Percentiles rank a stretch among this genome's conserved stretches.
Evolutionary conservation across 2,888 invertebrate species (phyloP).

Genomic region (Nineta flava): DNA sequence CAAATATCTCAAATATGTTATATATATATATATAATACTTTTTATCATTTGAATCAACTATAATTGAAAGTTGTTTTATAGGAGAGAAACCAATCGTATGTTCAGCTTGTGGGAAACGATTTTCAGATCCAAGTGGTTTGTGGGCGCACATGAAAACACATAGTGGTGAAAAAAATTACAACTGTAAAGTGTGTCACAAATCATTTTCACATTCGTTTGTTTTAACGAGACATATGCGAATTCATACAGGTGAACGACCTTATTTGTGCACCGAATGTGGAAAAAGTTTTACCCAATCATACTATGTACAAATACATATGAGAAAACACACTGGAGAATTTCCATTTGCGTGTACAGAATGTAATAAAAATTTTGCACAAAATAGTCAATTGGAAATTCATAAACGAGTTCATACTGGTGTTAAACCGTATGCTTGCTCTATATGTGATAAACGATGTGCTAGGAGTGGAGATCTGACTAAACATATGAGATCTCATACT

Average conservation of each 20-base stretch:
- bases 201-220: slow-evolving; percentile 22
- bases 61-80: background rate
- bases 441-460: slow-evolving; percentile 22
- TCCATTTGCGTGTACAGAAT: slow-evolving; percentile 19
- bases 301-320: slow-evolving; percentile 23
- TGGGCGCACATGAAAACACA: slow-evolving; percentile 21
- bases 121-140: slow-evolving; percentile 22
- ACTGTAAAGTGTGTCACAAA: slow-evolving; percentile 20
- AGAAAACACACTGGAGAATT: slow-evolving; percentile 22
- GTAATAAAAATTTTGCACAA: slow-evolving; percentile 20
- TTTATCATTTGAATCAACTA: no score
- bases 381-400: slow-evolving; percentile 22
- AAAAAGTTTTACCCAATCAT: slow-evolving; percentile 22
- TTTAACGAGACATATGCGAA: slow-evolving; percentile 19
- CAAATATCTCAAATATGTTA: no score
- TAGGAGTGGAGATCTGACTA: slow-evolving; percentile 20
- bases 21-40: no score
- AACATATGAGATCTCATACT: slow-evolving; percentile 21
- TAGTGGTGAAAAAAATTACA: slow-evolving; percentile 21
- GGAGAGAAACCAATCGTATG: slow-evolving; percentile 22
- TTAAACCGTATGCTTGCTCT: slow-evolving; percentile 21
- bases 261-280: slow-evolving; percentile 21
- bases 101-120: slow-evolving; percentile 18
- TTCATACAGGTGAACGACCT: slow-evolving; percentile 21
- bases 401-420: slow-evolving; percentile 20